phyloP scores from a whole-genome alignment of 2,888 invertebrate genomes.

The Blastobasis adustella region DNA sequence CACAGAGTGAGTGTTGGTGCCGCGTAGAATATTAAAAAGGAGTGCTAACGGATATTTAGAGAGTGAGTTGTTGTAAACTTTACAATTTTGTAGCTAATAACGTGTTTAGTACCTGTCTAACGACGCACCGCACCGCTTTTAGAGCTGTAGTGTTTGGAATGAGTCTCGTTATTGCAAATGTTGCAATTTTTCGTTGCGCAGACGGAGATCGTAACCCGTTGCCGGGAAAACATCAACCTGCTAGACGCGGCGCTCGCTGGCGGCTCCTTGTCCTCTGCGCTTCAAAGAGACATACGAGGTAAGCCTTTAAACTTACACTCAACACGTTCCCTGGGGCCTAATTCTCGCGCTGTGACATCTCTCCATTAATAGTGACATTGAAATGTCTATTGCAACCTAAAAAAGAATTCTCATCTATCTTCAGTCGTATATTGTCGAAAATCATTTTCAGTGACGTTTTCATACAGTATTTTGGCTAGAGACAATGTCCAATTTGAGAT shows the following conservation, averaged over 20 bases:
- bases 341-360: no score
- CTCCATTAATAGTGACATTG: no score
- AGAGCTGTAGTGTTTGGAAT: no score
- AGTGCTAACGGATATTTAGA: slow-evolving; percentile 16
- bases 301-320: slow-evolving; percentile 22
- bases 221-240: slow-evolving; percentile 89
- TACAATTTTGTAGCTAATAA: slow-evolving; percentile 9
- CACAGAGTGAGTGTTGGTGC: slow-evolving; percentile 12
- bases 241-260: slow-evolving; percentile 80
- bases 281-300: slow-evolving; percentile 78
- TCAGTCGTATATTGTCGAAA: no score
- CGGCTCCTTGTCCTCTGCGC: slow-evolving; percentile 66
- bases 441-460: no score
- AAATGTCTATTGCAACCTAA: no score
- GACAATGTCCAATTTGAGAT: no score
- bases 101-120: slow-evolving; percentile 9
- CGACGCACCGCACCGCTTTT: no score
- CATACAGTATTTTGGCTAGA: no score
- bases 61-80: slow-evolving; percentile 32
- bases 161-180: no score
- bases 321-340: no score
- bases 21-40: slow-evolving; percentile 18
- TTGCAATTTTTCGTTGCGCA: slow-evolving; percentile 57
- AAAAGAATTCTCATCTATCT: no score
- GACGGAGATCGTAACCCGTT: slow-evolving; percentile 89